Evolutionary conservation across 2,113 vertebrate genomes (phyloP).

Genomic region (Myiozetetes cayanensis): DNA sequence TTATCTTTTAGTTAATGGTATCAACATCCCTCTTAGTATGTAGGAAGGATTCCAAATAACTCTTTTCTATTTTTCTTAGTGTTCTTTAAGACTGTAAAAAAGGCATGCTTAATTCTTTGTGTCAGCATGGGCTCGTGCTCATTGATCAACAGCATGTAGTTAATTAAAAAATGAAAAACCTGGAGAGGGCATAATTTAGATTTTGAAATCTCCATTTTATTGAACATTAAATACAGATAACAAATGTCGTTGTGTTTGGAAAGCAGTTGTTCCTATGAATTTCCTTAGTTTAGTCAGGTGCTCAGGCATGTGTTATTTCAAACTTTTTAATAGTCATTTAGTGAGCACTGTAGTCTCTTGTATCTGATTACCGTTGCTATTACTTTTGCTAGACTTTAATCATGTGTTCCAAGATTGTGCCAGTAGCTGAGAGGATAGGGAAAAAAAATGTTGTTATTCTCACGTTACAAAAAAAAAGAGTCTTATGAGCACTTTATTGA

Average conservation of each 20-base stretch:
- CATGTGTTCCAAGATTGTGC: not conserved
- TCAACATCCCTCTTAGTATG: not conserved
- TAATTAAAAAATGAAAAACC: conserved; percentile 20
- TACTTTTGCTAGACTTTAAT: conserved; percentile 1
- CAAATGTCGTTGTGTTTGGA: not conserved
- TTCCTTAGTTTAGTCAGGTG: not conserved
- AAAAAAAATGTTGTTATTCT: not conserved
- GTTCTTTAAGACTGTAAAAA: not conserved
- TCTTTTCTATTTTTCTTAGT: not conserved
- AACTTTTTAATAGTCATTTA: not conserved
- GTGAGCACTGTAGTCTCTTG: not conserved
- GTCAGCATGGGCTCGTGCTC: not conserved
- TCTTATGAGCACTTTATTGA: not conserved
- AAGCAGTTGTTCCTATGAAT: not conserved
- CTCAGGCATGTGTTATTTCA: not conserved
- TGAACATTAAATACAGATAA: not conserved
- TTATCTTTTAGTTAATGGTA: not conserved
- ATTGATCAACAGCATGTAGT: not conserved
- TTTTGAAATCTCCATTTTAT: not conserved
- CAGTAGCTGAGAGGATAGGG: not conserved
- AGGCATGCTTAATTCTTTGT: not conserved
- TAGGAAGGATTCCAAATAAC: not conserved
- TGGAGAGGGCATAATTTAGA: not conserved
- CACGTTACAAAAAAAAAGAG: not conserved
- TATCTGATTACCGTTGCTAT: not conserved